Conservation (phyloP, 2,888 invertebrate species). For the Smittia sp. region DNA sequence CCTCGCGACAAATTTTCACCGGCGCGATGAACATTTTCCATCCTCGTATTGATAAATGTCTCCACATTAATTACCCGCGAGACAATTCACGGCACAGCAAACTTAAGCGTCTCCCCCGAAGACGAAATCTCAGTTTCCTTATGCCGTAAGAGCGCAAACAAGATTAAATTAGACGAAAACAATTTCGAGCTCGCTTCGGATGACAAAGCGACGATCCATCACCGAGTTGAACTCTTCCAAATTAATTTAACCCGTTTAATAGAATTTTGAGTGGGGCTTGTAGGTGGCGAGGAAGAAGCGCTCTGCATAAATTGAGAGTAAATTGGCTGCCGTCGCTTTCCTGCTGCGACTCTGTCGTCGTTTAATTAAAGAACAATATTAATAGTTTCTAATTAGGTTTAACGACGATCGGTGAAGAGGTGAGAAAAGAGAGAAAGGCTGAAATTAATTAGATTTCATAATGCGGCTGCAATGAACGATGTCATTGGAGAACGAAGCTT, state of each 20-base stretch:
- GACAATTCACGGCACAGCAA: conserved; percentile 20
- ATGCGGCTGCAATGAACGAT: conserved; percentile 30
- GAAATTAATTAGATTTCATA: conserved; percentile 24
- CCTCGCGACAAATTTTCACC: background rate
- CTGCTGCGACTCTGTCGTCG: background rate
- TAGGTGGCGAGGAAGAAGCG: background rate
- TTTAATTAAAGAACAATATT: conserved; percentile 34
- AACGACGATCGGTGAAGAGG: background rate
- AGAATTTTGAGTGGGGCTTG: background rate
- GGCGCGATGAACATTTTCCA: background rate
- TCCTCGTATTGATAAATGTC: conserved; percentile 24
- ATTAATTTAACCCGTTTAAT: conserved; percentile 35
- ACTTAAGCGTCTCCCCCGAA: background rate
- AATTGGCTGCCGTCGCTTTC: background rate
- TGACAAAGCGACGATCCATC: conserved; percentile 21
- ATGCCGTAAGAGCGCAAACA: background rate
- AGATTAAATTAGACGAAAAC: conserved; percentile 34
- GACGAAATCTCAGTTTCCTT: conserved; percentile 5
- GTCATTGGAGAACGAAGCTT: background rate
- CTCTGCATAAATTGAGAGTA: background rate
- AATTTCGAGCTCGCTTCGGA: background rate
- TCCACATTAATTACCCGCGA: conserved; percentile 24
- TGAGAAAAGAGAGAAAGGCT: background rate
- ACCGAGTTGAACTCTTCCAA: conserved; percentile 33
- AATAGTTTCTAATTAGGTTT: conserved; percentile 33